phyloP scores from a whole-genome alignment of 1,140 invertebrate species.

The Eumaeus atala region DNA sequence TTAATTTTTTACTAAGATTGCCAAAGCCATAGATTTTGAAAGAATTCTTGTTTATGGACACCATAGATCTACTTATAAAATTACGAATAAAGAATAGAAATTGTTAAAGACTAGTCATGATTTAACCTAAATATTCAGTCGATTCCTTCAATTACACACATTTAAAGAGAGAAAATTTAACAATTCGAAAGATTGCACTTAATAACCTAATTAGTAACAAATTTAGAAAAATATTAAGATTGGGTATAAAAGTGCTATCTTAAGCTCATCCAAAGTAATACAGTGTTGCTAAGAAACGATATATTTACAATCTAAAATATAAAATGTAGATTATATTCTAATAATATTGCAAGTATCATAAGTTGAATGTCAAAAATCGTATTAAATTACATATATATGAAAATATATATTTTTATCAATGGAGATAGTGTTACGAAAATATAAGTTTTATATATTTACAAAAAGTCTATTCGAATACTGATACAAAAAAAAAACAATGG shows the following conservation, averaged over 20 bases:
- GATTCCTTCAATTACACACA: conserved; percentile 17
- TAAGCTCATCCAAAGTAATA: conserved; percentile 13
- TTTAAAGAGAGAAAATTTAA: conserved; percentile 15
- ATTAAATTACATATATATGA: conserved; percentile 51
- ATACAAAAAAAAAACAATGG: conserved; percentile 30
- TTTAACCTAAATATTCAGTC: conserved; percentile 18
- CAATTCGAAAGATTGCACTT: conserved; percentile 20
- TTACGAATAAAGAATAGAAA: conserved; percentile 12
- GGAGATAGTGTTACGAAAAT: conserved; percentile 61
- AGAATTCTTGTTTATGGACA: too few relatives aligned
- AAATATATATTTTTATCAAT: conserved; percentile 42
- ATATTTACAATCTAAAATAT: conserved; percentile 31
- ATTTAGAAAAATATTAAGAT: conserved; percentile 18
- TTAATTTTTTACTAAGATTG: too few relatives aligned
- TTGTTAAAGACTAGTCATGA: conserved; percentile 16
- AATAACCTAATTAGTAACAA: conserved; percentile 18
- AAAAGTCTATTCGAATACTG: conserved; percentile 54
- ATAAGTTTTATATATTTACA: conserved; percentile 59
- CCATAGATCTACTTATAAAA: conserved; percentile 6
- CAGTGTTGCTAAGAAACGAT: conserved; percentile 20
- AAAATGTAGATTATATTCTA: conserved; percentile 21
- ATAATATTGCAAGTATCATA: conserved; percentile 60
- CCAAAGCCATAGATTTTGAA: too few relatives aligned
- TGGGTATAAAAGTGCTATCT: conserved; percentile 14
- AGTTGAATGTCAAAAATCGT: conserved; percentile 51